A percentile compares a stretch with the other conserved stretches of the same genome.
Conservation (phyloP, 2,888 invertebrate species). For the Coenonympha arcania region DNA sequence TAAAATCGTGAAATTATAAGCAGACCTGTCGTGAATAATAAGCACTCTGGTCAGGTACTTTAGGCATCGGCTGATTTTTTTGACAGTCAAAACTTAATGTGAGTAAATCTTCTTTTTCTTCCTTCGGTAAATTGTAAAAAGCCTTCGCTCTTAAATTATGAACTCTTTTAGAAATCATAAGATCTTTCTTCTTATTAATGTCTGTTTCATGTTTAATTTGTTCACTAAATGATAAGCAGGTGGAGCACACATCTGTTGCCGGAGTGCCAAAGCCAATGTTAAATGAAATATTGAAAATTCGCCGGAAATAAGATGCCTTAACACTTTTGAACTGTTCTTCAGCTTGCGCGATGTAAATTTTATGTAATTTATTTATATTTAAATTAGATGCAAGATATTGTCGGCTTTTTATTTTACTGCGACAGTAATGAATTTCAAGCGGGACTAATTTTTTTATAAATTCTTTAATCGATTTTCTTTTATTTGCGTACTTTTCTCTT, state of each 20-base stretch:
- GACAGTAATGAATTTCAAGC: constrained; percentile 8
- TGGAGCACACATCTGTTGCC: neutral
- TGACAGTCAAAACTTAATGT: neutral
- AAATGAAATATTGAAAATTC: constrained; percentile 6
- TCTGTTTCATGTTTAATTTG: neutral
- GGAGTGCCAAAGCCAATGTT: no score
- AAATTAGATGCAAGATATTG: no score
- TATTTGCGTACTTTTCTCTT: neutral
- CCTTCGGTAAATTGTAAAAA: neutral
- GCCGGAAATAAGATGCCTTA: constrained; percentile 5
- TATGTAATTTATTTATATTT: no score
- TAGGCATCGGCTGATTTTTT: neutral
- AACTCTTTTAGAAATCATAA: neutral
- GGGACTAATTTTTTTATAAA: neutral
- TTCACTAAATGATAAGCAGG: neutral
- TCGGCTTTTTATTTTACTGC: no score
- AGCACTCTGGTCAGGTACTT: neutral
- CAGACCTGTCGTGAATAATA: no score
- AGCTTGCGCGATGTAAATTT: neutral
- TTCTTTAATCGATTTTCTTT: neutral
- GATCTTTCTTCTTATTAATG: neutral
- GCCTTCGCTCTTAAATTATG: neutral
- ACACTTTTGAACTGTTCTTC: constrained; percentile 7
- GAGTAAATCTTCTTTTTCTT: neutral
- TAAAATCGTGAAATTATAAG: no score